A percentile compares a stretch with the other conserved stretches of the same genome.
Conservation (phyloP, 2,113 vertebrate species). For the Rafetus swinhoei region DNA sequence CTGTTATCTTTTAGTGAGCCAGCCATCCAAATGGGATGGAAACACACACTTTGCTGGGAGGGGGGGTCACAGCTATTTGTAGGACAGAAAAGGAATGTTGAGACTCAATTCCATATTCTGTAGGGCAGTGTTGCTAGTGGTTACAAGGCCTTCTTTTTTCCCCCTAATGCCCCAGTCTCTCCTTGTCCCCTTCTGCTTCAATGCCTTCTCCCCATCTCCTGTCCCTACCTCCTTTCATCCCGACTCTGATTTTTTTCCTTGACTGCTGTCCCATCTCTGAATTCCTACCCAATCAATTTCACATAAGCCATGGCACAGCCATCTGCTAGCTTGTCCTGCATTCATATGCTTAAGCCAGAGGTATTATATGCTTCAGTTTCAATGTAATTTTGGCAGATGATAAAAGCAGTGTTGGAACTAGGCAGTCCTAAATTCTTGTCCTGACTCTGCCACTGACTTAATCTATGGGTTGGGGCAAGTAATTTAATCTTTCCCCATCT, state of each 20-base stretch:
- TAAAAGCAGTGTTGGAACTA: background rate
- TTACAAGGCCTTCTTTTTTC: background rate
- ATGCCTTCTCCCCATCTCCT: background rate
- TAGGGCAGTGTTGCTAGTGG: background rate
- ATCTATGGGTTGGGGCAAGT: background rate
- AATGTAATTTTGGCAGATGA: background rate
- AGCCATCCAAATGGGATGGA: background rate
- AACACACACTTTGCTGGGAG: background rate
- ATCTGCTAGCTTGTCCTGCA: background rate
- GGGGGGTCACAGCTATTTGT: background rate
- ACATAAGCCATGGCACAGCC: background rate
- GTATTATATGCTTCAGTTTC: background rate
- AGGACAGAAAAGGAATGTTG: background rate
- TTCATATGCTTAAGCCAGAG: background rate
- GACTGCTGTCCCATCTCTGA: background rate
- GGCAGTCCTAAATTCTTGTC: background rate
- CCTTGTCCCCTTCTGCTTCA: background rate
- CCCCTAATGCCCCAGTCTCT: background rate
- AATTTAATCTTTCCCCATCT: background rate
- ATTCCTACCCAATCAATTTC: background rate
- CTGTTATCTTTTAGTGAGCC: background rate
- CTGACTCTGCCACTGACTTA: background rate
- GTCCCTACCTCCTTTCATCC: background rate
- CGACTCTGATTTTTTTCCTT: background rate
- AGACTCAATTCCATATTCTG: background rate